Base-by-base conservation (phyloP, 2,113 vertebrate genomes). In the Xenus cinereus region DNA sequence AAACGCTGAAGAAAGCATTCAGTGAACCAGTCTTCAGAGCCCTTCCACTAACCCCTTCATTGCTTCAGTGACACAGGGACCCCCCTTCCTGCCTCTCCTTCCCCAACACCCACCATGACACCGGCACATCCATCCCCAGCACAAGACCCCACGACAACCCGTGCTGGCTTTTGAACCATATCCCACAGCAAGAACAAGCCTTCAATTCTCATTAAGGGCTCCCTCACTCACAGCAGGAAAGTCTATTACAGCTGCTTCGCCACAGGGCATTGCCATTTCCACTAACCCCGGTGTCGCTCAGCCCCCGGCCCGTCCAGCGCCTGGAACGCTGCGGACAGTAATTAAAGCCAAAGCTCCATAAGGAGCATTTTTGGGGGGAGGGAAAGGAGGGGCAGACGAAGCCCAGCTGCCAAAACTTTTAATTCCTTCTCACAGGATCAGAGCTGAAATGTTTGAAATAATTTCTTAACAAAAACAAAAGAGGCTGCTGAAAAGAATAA, bases 401-500 rank as follows among this genome's bases (percentile, higher is more conserved):
- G 64, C 62, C 59, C 93, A 95, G 97, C 92, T 97, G 97, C 96
- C 96, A 91, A 85, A 96, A 81, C 89, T 77, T 86, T 50, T 94
- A 89, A 94, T 95, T 93, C 93, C 94, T 94, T 92, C 95, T 96
- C 92, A 80, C 67, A 97, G 90, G 72, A 96, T 90, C 84, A 83
- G 83, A 77, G 78, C 74, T 90, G 95, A 96, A 95, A 90, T 56
- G 84, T 95, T 92, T 91, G 84, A 94, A 97, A 84, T 74, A 19
- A 84, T 93, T 95, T 89, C 95, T 95, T 94, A 84, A 83, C 53
- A 76, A 96, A 95, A 96, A 91, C 94, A 96, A 75, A 84, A 95
- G 83, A 93, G 92, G 74, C 67, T 74, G 95, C 43, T 83, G 95
- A 95, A 96, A 93, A 96, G 94, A 97, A 96, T 78, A 96, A 97